Evolutionary conservation across 2,797 vertebrate species (phyloP).

Genomic region (Centroberyx gerrardi): DNA sequence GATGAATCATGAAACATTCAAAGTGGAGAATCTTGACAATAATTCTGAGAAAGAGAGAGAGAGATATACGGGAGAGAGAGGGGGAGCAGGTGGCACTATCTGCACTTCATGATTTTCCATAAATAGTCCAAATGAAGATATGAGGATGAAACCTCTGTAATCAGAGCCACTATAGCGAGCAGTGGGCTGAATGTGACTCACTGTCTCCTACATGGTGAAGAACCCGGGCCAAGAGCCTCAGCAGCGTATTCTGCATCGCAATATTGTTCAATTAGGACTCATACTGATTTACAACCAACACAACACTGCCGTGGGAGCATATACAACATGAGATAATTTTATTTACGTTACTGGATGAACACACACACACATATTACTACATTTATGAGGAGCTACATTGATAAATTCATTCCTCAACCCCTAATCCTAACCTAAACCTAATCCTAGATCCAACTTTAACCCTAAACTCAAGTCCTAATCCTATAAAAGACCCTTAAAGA

Average conservation of each 20-base stretch:
- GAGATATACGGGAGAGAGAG: neutral
- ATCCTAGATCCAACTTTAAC: too few species aligned
- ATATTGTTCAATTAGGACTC: constrained; percentile 33
- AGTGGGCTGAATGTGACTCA: constrained; percentile 34
- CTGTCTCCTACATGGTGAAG: neutral
- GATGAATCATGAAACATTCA: constrained; percentile 56
- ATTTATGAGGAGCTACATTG: too few species aligned
- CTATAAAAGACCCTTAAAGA: too few species aligned
- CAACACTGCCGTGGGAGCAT: neutral
- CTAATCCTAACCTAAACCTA: too few species aligned
- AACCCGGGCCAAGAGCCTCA: neutral
- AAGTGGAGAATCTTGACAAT: constrained; percentile 11
- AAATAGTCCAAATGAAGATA: constrained; percentile 50
- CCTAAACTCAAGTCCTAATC: too few species aligned
- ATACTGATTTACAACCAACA: constrained; percentile 24
- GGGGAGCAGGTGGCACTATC: constrained; percentile 37
- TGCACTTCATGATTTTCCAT: constrained; percentile 45
- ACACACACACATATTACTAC: neutral
- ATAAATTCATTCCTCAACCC: too few species aligned
- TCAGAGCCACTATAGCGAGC: constrained; percentile 40
- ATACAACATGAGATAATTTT: neutral
- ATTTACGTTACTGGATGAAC: neutral
- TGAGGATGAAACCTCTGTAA: constrained; percentile 40
- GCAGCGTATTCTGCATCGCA: constrained; percentile 36
- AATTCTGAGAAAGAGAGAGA: constrained; percentile 1